Evolutionary conservation across 2,888 invertebrate genomes (phyloP), one percentile per base, ranked within the genome.

Genomic region (Protophormia terraenovae): DNA sequence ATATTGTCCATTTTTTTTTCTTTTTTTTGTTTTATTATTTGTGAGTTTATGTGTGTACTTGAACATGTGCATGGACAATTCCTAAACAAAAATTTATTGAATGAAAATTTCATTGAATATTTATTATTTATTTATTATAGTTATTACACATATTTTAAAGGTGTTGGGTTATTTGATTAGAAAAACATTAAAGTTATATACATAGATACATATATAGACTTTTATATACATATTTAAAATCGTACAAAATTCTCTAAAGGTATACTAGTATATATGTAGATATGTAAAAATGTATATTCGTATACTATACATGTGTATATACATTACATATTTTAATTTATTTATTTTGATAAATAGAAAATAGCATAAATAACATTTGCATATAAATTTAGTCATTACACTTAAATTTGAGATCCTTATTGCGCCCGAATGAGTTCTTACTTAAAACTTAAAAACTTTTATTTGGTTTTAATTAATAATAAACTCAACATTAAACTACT

Each of bases 81-180:
- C 24, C n/a, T 2, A 53, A 38, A 27, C n/a, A 53, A 24, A 55
- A 60, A 29, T 45, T 62, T 62, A 60, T 45, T 1, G 14, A 10
- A 69, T 24, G n/a, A 60, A 53, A 80, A 47, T 66, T 58, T 67
- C 35, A 55, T 38, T 47, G 32, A 64, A 47, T 16, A 55, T 53
- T 62, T 67, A 62, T 53, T 75, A 73, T 80, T 80, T 73, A 55
- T 75, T 58, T 53, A 29, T 12, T 83, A 66, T 73, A 60, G 32
- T 73, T 76, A 69, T 75, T 32, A n/a, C n/a, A n/a, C n/a, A n/a
- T n/a, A 32, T 27, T 69, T 69, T 24, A n/a, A 58, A 77, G 76
- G 76, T 58, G 76, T 77, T 77, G 45, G 55, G 10, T 32, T 45
- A 47, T 32, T 64, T 77, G 55, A 67, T 69, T 78, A 24, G 67